Conservation (phyloP, 64 coral and sea anemone species). For the Pachyseris speciosa region DNA sequence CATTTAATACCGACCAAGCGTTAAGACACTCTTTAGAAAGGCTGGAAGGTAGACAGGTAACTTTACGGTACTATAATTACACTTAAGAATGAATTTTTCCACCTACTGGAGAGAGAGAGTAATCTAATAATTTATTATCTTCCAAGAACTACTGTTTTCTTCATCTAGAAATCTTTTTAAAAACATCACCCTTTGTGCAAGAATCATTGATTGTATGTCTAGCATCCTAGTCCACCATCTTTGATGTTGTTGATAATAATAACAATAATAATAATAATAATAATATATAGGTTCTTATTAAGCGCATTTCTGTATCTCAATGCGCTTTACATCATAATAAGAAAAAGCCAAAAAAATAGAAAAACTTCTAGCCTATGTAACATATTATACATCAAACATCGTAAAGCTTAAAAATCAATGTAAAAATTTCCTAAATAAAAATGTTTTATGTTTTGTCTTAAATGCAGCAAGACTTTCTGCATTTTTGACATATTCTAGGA, state of each 20-base stretch:
- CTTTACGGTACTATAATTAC: neutral
- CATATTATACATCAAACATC: too few species aligned
- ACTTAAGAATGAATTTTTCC: slow-evolving; percentile 1
- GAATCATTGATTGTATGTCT: neutral
- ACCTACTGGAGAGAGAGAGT: neutral
- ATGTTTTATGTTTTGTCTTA: too few species aligned
- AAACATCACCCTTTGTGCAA: slow-evolving; percentile 18
- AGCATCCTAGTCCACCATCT: slow-evolving; percentile 3
- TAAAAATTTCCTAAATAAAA: too few species aligned
- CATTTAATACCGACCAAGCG: neutral
- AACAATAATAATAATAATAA: too few species aligned
- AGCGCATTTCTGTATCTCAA: too few species aligned
- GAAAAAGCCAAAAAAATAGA: too few species aligned
- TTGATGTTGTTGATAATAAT: neutral
- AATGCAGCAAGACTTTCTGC: too few species aligned
- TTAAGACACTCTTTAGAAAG: neutral
- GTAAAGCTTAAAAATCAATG: too few species aligned
- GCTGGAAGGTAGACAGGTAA: neutral
- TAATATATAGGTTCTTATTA: too few species aligned
- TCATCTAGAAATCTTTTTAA: slow-evolving; percentile 33
- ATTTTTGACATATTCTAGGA: too few species aligned
- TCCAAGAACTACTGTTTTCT: neutral
- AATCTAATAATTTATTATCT: neutral
- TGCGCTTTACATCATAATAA: too few species aligned
- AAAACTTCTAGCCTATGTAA: too few species aligned